Base-by-base conservation (phyloP, 1,140 invertebrate genomes). In the Leptonema lineaticorne region DNA sequence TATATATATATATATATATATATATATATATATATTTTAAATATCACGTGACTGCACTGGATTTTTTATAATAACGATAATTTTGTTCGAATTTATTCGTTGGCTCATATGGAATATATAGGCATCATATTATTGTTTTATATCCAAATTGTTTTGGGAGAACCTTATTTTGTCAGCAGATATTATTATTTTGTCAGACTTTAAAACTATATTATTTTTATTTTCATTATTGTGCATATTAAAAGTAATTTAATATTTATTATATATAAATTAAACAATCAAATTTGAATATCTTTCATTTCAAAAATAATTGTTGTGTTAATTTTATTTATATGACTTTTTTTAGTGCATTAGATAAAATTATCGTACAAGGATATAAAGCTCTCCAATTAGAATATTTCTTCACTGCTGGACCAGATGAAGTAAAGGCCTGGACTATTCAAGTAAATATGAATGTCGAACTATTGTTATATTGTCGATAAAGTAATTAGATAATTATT, bases 351-450 rank as follows among this genome's bases (percentile, higher is more conserved):
- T 82, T 99, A 74, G 95, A 98, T 72, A 99, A 99, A 83, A 99
- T 99, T 69, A 97, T 99, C 72, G 85, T 96, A 0, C 94, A 92
- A 76, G 98, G 98, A 50, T 99, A 99, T 84, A 98, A 97, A 78
- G 90, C 95, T 3, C 82, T 99, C 22, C 93, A 96, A 74, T 81
- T 98, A 53, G 91, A 94, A 75, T 99, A 99, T 78, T 99, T 99
- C 86, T 99, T 99, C 81, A 99, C 98, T 5, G 85, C 90, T 24
- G 98, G 97, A 9, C 86, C 90, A 58, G 97, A 99, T 82, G 98
- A 99, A 87, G 97, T 99, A 0, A 99, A 98, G 82, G 96, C 96
- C 7, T 99, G 98, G 98, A 99, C 96, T 1, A 94, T 99, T 80
- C 96, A 97, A 88, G 94, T 96, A 81, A 75, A 70, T 75, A 29